A percentile compares a stretch with the other conserved stretches of the same genome.
These are phyloP conservation scores for Idaea straminata DNA, from an alignment of 2,888 invertebrate genomes.

Conservation along the genomic window DNA sequence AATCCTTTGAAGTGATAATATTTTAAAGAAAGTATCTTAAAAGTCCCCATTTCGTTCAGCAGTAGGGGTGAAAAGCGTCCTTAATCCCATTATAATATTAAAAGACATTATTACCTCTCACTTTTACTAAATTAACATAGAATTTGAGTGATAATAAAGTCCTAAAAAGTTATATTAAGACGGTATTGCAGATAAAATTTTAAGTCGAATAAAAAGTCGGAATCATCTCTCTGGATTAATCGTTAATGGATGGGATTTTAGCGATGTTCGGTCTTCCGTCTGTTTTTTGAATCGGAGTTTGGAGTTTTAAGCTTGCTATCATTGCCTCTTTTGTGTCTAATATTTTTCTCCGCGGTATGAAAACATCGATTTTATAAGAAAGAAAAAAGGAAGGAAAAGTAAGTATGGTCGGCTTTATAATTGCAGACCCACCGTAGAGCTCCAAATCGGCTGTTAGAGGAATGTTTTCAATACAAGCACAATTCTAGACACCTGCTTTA, in stretches of 20 bases:
- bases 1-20: neutral
- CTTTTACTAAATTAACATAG: conserved; percentile 17
- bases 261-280: conserved; percentile 22
- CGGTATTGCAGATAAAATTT: conserved; percentile 31
- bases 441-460: too few relatives aligned
- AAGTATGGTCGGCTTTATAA: too few relatives aligned
- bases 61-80: neutral
- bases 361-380: neutral
- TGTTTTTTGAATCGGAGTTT: conserved; percentile 28
- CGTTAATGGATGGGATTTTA: conserved; percentile 44
- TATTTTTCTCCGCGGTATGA: neutral
- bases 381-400: neutral
- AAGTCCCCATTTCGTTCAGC: neutral
- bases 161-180: conserved; percentile 31
- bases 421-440: too few relatives aligned
- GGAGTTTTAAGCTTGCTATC: conserved; percentile 13
- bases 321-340: conserved; percentile 17
- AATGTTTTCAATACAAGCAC: too few relatives aligned
- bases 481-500: too few relatives aligned
- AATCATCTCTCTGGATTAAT: conserved; percentile 46
- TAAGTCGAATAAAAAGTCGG: conserved; percentile 36
- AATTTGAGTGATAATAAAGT: conserved; percentile 22
- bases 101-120: conserved; percentile 6
- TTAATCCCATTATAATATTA: neutral
- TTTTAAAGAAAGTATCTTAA: neutral